phyloP scores from a whole-genome alignment of 2,797 vertebrate species.

The Myripristis murdjan region DNA sequence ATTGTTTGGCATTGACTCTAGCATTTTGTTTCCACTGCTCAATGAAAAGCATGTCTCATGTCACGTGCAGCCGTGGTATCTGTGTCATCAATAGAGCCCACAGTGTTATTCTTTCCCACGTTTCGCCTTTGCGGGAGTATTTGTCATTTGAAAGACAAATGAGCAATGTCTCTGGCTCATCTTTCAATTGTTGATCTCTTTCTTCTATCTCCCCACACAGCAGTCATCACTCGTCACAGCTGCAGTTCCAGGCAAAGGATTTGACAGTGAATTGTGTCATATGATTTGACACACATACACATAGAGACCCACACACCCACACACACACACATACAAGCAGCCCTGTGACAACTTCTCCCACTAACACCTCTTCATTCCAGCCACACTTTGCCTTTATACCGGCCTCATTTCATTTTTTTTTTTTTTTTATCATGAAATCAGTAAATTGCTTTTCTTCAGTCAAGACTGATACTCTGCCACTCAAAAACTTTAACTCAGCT shows the following conservation, averaged over 20 bases:
- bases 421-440: too few species aligned
- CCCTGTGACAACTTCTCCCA: neutral
- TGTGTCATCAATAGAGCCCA: constrained; percentile 3
- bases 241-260: neutral
- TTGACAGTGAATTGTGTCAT: neutral
- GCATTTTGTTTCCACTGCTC: constrained; percentile 74
- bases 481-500: constrained; percentile 1
- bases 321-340: neutral
- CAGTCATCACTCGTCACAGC: neutral
- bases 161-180: constrained; percentile 24
- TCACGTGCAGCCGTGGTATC: constrained; percentile 32
- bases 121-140: neutral
- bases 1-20: constrained; percentile 48
- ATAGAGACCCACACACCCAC: neutral
- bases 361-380: neutral
- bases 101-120: constrained; percentile 13
- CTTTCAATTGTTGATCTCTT: constrained; percentile 18
- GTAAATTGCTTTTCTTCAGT: constrained; percentile 1
- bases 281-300: neutral
- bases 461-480: neutral
- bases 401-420: constrained; percentile 39
- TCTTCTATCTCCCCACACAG: neutral
- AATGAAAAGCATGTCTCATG: constrained; percentile 57
- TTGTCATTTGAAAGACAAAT: constrained; percentile 29
- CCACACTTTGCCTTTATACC: constrained; percentile 22